These are phyloP conservation scores for Dermatemys mawii DNA, from an alignment of 2,113 vertebrate species.

Conservation along the genomic window DNA sequence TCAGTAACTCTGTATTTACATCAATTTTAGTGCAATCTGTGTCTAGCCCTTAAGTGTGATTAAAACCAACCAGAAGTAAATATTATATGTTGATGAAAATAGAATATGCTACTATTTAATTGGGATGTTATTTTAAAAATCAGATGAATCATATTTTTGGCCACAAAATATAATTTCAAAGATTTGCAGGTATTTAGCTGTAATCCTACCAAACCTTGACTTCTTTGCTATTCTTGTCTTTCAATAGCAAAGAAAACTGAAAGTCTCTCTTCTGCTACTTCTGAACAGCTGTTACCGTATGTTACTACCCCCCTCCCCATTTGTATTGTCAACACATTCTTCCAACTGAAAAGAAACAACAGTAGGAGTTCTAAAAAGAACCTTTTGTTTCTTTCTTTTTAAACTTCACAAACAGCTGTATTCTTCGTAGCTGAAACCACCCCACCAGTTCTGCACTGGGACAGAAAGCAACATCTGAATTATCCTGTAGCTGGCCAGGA, in stretches of 20 bases:
- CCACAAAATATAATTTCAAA: rapidly evolving
- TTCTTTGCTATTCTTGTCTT: not conserved
- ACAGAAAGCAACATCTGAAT: constrained; percentile 70
- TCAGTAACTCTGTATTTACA: not conserved
- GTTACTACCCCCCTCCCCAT: not conserved
- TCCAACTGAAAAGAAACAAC: constrained; percentile 7
- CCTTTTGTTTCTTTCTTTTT: constrained; percentile 58
- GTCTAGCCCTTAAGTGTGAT: rapidly evolving
- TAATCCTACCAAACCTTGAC: constrained; percentile 33
- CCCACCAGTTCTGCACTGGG: constrained; percentile 52
- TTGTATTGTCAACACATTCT: constrained; percentile 26
- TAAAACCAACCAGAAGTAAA: not conserved
- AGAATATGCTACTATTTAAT: not conserved
- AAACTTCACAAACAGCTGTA: constrained; percentile 37
- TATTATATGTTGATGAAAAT: rapidly evolving
- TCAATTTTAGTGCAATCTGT: not conserved
- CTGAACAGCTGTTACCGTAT: constrained; percentile 56
- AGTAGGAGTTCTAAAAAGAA: not conserved
- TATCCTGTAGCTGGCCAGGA: constrained; percentile 44
- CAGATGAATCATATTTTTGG: not conserved
- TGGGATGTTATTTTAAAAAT: not conserved
- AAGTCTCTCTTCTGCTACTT: not conserved
- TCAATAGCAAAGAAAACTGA: constrained; percentile 7
- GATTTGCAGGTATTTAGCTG: constrained; percentile 64
- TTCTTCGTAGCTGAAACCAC: not conserved